Base-by-base conservation (phyloP, 2,797 vertebrate genomes). In the Acropternis orthonyx region DNA sequence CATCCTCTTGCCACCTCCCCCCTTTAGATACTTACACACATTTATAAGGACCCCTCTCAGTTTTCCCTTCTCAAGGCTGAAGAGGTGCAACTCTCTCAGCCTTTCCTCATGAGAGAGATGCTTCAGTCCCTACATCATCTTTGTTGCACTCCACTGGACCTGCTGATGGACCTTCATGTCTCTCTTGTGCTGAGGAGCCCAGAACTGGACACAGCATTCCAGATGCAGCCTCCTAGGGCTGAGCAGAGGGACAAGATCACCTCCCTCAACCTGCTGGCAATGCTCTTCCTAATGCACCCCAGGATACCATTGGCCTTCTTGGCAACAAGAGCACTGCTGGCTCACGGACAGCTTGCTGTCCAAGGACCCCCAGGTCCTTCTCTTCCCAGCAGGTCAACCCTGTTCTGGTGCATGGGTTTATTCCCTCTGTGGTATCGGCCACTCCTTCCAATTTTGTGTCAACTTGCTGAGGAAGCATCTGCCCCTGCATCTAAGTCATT, bases 41-140 rank as follows among this genome's bases (percentile, higher is more conserved):
- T 16, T 36, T 36, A 7, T 62, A 36, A 68, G 22, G 7, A 28
- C 3, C 4, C 10, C 48, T 34, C 41, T 21, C 41, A 61, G 18
- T 1, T 3, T 1, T 4, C 34, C 20, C 56, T 15, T 44, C 72
- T 59, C 0, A 0, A 52, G 54, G 18, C 27, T 71, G 32, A 63
- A 48, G 7, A 71, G 26, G 18, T 13, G 22, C 36, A 56, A 0
- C 15, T 51, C 32, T 0, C n/a, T 79, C 58, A 87, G 51, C 32
- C 27, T 36, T 78, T 55, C 26, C 34, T 62, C 11, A 8, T 8
- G 24, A 3, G 34, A 61, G 15, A 55, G 24, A 41, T 69, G 34
- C 21, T 55, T 0, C 34, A 62, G 24, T 26, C 28, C 24, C 16
- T 41, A 34, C 20, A 62, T 14, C 1, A 62, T 17, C 30, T 41